Base-by-base conservation (phyloP, 2,888 invertebrate genomes). In the Cartodere bifasciata region DNA sequence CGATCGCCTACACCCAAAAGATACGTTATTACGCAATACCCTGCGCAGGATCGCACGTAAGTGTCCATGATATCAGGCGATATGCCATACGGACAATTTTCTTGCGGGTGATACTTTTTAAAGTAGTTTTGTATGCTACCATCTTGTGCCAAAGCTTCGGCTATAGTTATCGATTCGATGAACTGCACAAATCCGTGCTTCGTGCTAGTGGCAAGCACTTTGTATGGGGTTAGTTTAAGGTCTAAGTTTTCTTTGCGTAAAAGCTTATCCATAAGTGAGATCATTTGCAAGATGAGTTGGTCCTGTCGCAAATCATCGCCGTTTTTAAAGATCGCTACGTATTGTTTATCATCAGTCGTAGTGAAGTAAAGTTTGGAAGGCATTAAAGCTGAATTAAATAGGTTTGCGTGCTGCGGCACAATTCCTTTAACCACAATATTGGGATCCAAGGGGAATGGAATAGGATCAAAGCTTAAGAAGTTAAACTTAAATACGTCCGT, bases 1-100 rank as follows among this genome's bases (percentile, higher is more conserved):
- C 97, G 74, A 64, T 97, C 97, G 4, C 95, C 97, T 0, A 99
- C 92, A 14, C 97, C 97, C 29, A 99, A 65, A 20, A 99, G 64
- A 62, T 98, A 98, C 0, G 97, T 98, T 31, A 99, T 94, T 20
- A 98, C 90, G 58, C 94, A 95, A 59, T 98, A 98, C 0, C 97
- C 97, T 23, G 97, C 92, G 63, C 94, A 90, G 48, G 88, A 90
- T 39, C 85, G 71, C 3, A 97, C 83, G 53, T 97, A 99, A 1
- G 90, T 94, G 53, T 98, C 97, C 87, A 99, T 92, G 7, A 92
- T 85, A 49, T 95, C 92, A 0, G 90, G 70, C 12, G 81, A 70
- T 40, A 99, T 88, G 7, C 92, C 94, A 53, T 85, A 90, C 0
- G 90, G 84, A 0, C 81, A 86, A 31, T 67, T 78, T 45, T 90